Percentiles rank a stretch among this genome's conserved stretches.
Conservation (phyloP, 2,113 vertebrate species). For the Prietella phreatophila region DNA sequence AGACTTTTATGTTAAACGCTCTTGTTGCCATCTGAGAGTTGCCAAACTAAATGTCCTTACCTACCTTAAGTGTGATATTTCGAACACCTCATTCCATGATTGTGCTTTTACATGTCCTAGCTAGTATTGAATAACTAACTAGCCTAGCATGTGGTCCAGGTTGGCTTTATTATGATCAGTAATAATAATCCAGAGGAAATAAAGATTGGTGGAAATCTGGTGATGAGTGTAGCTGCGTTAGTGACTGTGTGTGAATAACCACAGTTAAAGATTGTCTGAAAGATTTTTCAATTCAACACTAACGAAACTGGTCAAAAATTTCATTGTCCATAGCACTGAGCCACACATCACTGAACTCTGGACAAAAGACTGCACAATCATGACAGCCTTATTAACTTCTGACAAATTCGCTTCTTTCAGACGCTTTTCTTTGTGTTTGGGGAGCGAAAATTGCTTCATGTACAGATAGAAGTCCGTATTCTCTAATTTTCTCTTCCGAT, state of each 20-base stretch:
- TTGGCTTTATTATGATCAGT: background rate
- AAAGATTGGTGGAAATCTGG: background rate
- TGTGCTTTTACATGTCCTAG: background rate
- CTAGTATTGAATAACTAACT: background rate
- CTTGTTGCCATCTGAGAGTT: no score
- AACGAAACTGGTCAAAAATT: background rate
- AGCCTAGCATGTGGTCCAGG: background rate
- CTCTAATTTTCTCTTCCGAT: background rate
- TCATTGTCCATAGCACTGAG: background rate
- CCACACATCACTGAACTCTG: background rate
- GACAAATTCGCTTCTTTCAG: slow-evolving; percentile 1
- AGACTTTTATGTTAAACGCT: no score
- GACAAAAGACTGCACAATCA: background rate
- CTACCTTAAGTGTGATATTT: background rate
- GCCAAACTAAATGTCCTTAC: no score
- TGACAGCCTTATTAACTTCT: slow-evolving; percentile 23
- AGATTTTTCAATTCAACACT: background rate
- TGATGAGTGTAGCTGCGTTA: background rate
- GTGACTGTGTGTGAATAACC: background rate
- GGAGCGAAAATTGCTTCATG: background rate
- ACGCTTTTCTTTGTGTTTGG: background rate
- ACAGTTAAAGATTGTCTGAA: background rate
- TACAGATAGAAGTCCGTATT: background rate
- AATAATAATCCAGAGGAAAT: background rate
- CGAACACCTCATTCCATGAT: background rate